These are phyloP conservation scores for Leptinotarsa juncta DNA, from an alignment of 2,888 invertebrate species.

Conservation along the genomic window DNA sequence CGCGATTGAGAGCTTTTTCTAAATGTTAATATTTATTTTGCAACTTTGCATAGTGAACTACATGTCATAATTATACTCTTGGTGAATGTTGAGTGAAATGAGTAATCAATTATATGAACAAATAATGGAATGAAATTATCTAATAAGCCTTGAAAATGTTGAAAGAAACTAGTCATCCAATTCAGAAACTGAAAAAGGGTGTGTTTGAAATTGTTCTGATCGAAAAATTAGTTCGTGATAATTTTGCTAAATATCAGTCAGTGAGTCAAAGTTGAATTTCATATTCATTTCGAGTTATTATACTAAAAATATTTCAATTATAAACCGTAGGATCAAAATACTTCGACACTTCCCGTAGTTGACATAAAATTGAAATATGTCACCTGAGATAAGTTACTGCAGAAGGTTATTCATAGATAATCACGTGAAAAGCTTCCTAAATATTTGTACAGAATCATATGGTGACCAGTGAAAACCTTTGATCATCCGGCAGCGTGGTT, in stretches of 20 bases:
- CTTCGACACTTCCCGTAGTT: too few species aligned
- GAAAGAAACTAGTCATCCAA: not conserved
- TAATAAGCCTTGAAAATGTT: not conserved
- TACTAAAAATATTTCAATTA: too few species aligned
- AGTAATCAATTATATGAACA: not conserved
- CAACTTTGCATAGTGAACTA: not conserved
- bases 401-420: too few species aligned
- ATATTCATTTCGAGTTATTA: not conserved
- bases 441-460: too few species aligned
- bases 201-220: not conserved
- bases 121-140: not conserved
- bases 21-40: not conserved
- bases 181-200: not conserved
- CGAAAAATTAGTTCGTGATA: too few species aligned
- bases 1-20: not conserved
- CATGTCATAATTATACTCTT: not conserved
- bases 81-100: not conserved
- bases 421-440: too few species aligned
- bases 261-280: not conserved
- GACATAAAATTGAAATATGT: too few species aligned
- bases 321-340: too few species aligned
- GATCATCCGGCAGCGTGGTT: too few species aligned
- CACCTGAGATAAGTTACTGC: too few species aligned
- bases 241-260: too few species aligned
- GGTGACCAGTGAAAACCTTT: too few species aligned